A percentile compares a stretch with the other conserved stretches of the same genome.
These are phyloP conservation scores for Drosophila littoralis DNA, from an alignment of 1,140 invertebrate genomes.

Conservation along the genomic window DNA sequence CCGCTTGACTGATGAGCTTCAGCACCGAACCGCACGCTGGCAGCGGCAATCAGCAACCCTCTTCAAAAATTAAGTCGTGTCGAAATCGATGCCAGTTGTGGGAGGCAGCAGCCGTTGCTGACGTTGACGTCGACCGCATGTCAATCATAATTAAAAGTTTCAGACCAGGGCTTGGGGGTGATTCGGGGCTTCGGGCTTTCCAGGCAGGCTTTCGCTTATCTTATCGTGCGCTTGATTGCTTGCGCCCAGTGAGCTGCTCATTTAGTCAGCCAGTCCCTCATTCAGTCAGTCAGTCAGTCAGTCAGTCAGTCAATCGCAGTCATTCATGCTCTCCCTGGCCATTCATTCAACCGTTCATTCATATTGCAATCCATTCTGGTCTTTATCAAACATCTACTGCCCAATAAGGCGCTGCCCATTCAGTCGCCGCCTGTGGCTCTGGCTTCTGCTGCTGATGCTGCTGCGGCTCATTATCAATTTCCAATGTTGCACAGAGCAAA, in stretches of 20 bases:
- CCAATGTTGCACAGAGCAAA: conserved; percentile 55
- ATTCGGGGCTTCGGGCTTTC: conserved; percentile 6
- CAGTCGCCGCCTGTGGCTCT: conserved; percentile 1
- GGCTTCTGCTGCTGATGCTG: conserved; percentile 1
- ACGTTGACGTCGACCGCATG: conserved; percentile 67
- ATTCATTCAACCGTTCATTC: conserved; percentile 43
- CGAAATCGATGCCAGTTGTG: conserved; percentile 75
- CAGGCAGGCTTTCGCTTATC: conserved; percentile 56
- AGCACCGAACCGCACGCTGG: conserved; percentile 55
- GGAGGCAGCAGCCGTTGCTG: conserved; percentile 23
- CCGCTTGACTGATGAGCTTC: conserved; percentile 77
- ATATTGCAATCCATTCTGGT: conserved; percentile 33
- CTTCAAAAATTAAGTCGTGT: conserved; percentile 80
- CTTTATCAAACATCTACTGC: conserved; percentile 53
- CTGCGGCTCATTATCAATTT: conserved; percentile 78
- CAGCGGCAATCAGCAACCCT: conserved; percentile 72
- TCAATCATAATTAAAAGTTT: conserved; percentile 82
- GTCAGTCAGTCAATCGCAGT: conserved; percentile 16
- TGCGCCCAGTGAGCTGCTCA: conserved; percentile 29
- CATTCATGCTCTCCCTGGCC: conserved; percentile 48
- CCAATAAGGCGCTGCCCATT: conserved; percentile 58
- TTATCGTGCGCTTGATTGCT: conserved; percentile 75
- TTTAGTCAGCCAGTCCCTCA: conserved; percentile 26
- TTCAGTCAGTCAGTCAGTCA: conserved; percentile 32
- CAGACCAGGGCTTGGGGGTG: conserved; percentile 6